phyloP scores from a whole-genome alignment of 2,113 vertebrate species.

The Stigmatopora nigra region DNA sequence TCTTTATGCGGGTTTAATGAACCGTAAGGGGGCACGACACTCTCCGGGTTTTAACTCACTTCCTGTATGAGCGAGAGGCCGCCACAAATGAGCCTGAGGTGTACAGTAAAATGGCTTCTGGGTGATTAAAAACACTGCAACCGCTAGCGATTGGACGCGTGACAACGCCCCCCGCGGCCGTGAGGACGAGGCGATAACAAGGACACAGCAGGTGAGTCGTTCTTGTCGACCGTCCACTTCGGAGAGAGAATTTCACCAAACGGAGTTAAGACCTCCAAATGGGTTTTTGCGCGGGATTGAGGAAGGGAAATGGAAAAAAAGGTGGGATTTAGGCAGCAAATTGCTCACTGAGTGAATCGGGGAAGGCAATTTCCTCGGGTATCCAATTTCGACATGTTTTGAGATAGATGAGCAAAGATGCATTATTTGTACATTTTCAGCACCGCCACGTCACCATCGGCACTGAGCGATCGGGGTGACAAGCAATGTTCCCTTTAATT shows the following conservation, averaged over 20 bases:
- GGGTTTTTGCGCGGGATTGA: slow-evolving; percentile 46
- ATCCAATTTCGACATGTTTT: no score
- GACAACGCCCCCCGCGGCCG: slow-evolving; percentile 20
- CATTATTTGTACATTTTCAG: slow-evolving; percentile 10
- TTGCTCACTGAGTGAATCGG: neutral
- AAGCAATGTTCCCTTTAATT: no score
- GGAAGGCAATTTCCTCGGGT: neutral
- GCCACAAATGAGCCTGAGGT: slow-evolving; percentile 1
- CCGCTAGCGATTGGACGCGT: slow-evolving; percentile 10
- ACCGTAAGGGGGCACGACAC: slow-evolving; percentile 9
- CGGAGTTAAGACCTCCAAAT: slow-evolving; percentile 54
- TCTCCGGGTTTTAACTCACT: slow-evolving; percentile 27
- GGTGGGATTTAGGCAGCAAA: slow-evolving; percentile 17
- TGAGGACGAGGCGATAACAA: slow-evolving; percentile 41
- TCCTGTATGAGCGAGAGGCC: slow-evolving; percentile 9
- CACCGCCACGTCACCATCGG: slow-evolving; percentile 7
- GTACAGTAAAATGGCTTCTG: slow-evolving; percentile 21
- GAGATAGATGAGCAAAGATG: no score
- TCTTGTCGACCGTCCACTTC: slow-evolving; percentile 33
- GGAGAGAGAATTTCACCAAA: neutral
- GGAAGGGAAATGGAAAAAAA: slow-evolving; percentile 42
- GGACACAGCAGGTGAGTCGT: slow-evolving; percentile 53
- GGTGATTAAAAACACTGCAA: slow-evolving; percentile 25
- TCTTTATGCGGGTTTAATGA: slow-evolving; percentile 25
- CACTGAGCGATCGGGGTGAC: slow-evolving; percentile 49